phyloP scores from a whole-genome alignment of 1,140 invertebrate genomes.

The Temnothorax nylanderi region DNA sequence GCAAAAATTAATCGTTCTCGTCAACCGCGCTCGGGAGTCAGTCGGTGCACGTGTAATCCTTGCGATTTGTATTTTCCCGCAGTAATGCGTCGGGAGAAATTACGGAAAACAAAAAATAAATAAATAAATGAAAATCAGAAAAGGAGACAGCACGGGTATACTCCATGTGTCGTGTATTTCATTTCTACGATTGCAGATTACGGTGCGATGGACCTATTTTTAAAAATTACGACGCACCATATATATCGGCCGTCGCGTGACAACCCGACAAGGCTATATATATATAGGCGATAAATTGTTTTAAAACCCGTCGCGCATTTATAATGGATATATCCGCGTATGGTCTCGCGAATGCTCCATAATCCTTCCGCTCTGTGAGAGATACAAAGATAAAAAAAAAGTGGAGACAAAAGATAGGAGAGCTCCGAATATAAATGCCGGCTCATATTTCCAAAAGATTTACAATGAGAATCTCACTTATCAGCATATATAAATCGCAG shows the following conservation, averaged over 20 bases:
- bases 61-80: slow-evolving; percentile 52
- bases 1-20: slow-evolving; percentile 60
- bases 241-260: slow-evolving; percentile 60
- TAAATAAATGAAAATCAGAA: slow-evolving; percentile 1
- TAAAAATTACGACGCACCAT: slow-evolving; percentile 66
- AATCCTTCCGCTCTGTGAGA: slow-evolving; percentile 23
- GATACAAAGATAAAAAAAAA: slow-evolving; percentile 10
- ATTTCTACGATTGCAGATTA: slow-evolving; percentile 66
- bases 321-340: slow-evolving; percentile 60
- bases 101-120: not conserved
- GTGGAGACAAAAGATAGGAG: not conserved
- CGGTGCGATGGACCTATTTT: slow-evolving; percentile 58
- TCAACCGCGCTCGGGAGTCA: slow-evolving; percentile 14
- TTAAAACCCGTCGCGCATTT: slow-evolving; percentile 61
- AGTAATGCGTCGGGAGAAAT: slow-evolving; percentile 27
- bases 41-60: slow-evolving; percentile 45
- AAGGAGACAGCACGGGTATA: not conserved
- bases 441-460: slow-evolving; percentile 8
- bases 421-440: slow-evolving; percentile 39
- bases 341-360: slow-evolving; percentile 42
- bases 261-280: slow-evolving; percentile 49
- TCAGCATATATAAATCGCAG: slow-evolving; percentile 11
- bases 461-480: slow-evolving; percentile 1
- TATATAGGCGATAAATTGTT: slow-evolving; percentile 68
- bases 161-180: slow-evolving; percentile 50